Conservation (phyloP, 2,888 invertebrate species). For the Phasia obesa region DNA sequence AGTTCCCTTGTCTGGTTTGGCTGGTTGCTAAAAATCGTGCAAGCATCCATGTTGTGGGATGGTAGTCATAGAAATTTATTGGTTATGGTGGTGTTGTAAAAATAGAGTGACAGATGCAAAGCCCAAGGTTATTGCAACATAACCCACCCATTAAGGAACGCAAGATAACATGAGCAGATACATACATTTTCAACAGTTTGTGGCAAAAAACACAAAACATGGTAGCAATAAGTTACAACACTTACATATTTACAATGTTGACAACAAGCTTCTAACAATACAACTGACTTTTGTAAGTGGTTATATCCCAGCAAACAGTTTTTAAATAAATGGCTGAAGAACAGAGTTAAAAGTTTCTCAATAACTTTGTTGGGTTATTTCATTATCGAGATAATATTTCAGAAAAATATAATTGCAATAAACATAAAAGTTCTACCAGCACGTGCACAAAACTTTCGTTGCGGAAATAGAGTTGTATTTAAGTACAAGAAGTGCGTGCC, state of each 20-base stretch:
- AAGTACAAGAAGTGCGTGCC: slow-evolving; percentile 60
- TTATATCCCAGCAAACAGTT: slow-evolving; percentile 35
- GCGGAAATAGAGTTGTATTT: slow-evolving; percentile 64
- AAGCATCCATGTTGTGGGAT: background rate
- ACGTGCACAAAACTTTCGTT: slow-evolving; percentile 68
- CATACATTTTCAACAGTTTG: slow-evolving; percentile 32
- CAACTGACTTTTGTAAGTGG: background rate
- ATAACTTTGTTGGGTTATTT: slow-evolving; percentile 38
- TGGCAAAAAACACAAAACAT: slow-evolving; percentile 26
- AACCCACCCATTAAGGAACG: slow-evolving; percentile 54
- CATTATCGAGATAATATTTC: background rate
- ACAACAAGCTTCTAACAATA: slow-evolving; percentile 53
- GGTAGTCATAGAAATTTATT: background rate
- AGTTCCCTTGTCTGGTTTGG: slow-evolving; percentile 20
- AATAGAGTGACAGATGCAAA: slow-evolving; percentile 73
- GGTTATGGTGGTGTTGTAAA: slow-evolving; percentile 35
- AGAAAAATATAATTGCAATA: slow-evolving; percentile 65
- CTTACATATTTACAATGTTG: slow-evolving; percentile 57
- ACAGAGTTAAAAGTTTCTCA: background rate
- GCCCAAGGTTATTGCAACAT: slow-evolving; percentile 65
- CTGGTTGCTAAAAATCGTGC: background rate
- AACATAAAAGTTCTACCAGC: slow-evolving; percentile 72
- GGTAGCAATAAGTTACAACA: slow-evolving; percentile 54
- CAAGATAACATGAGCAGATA: background rate
- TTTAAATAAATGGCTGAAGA: background rate